Evolutionary conservation across 2,888 invertebrate genomes (phyloP), one percentile per base, ranked within the genome.

Genomic region (Cenopis cana): DNA sequence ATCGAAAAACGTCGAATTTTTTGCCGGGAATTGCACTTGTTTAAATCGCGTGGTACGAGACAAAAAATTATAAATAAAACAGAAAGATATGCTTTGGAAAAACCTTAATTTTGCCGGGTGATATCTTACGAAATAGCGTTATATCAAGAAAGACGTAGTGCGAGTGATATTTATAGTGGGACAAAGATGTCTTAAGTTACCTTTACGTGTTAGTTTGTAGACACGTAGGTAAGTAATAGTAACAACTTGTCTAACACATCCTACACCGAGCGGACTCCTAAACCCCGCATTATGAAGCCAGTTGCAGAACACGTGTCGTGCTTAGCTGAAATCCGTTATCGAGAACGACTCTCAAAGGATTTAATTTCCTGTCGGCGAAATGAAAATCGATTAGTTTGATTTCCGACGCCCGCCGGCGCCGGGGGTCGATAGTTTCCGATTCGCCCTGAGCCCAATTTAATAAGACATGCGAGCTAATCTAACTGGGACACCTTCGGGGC

Each of bases 371-470:
- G 91, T 85, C 87, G 85, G 81, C 85, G 87, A 89, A 93, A 93
- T 91, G 93, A 91, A 90, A 93, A 93, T 93, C 93, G 93, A 93
- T 93, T 93, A 93, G 93, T 91, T 93, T 86, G 88, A 93, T 93
- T 91, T 93, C 93, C 93, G 90, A 81, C 80, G 86, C 84, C 85
- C 85, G 84, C 78, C 83, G 84, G 82, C 84, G 85, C 82, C 80
- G 78, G 82, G 74, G 87, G 84, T 85, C 85, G 88, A 89, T 90
- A 91, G 92, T 89, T 91, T 89, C 90, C 91, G 90, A 88, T 85
- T 84, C 78, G 83, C 83, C 81, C 74, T 81, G 80, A 78, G 80
- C 83, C 82, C 83, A 84, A 87, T 87, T 90, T 89, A 90, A 91
- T 90, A 90, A 90, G 89, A 89, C 85, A 82, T 82, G 84, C 78